These are phyloP conservation scores for Drosophila teissieri DNA, from an alignment of 1,140 invertebrate species.

Conservation along the genomic window DNA sequence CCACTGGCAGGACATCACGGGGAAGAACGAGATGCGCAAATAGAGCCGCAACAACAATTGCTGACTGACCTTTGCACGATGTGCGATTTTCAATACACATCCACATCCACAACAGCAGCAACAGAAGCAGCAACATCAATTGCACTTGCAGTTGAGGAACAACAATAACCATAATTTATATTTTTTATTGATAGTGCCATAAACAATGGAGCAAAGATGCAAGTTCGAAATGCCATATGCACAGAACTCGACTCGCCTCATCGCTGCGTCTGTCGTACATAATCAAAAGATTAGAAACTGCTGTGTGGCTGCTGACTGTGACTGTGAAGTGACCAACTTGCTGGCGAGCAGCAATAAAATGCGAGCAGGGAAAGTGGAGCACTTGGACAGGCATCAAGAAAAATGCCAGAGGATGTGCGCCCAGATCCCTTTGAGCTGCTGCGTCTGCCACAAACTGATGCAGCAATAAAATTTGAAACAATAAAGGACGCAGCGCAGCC, in stretches of 20 bases:
- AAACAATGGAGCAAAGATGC: constrained; percentile 54
- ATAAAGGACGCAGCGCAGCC: constrained; percentile 65
- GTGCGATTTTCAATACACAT: constrained; percentile 35
- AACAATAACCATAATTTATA: constrained; percentile 78
- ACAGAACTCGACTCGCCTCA: constrained; percentile 39
- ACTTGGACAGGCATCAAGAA: constrained; percentile 77
- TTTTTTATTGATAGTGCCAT: constrained; percentile 77
- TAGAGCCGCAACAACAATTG: constrained; percentile 65
- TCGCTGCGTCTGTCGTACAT: constrained; percentile 76
- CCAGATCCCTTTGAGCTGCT: constrained; percentile 17
- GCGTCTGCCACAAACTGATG: constrained; percentile 74
- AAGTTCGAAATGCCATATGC: constrained; percentile 58
- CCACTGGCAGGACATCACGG: constrained; percentile 34
- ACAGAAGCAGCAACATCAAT: constrained; percentile 13
- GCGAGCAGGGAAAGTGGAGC: constrained; percentile 54
- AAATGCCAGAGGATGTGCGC: constrained; percentile 59
- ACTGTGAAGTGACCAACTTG: constrained; percentile 26
- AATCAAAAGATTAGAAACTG: constrained; percentile 79
- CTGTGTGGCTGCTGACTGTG: constrained; percentile 34
- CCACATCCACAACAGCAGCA: constrained; percentile 6
- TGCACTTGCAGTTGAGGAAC: constrained; percentile 35
- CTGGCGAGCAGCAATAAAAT: constrained; percentile 56
- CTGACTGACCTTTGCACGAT: constrained; percentile 73
- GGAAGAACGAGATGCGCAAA: constrained; percentile 57
- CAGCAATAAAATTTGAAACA: constrained; percentile 82